phyloP scores from a whole-genome alignment of 2,888 invertebrate species.

The Dorcus parallelipipedus region DNA sequence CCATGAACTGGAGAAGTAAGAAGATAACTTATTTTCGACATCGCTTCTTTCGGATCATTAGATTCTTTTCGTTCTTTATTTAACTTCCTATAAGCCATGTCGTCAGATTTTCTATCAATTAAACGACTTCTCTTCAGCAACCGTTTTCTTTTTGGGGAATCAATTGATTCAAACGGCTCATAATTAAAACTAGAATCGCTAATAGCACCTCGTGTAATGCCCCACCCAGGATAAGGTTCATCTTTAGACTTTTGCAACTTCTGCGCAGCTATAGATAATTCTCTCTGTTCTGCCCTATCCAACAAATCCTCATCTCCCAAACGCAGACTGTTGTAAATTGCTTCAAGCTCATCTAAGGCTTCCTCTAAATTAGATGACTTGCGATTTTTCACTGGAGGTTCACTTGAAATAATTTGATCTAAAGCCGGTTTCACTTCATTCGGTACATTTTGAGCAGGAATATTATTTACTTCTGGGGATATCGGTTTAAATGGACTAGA shows the following conservation, averaged over 20 bases:
- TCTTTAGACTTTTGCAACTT: constrained; percentile 32
- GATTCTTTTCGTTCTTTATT: constrained; percentile 57
- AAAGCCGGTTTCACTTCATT: constrained; percentile 43
- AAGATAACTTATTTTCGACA: constrained; percentile 64
- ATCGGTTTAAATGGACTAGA: constrained; percentile 26
- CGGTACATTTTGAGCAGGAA: constrained; percentile 32
- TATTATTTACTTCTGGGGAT: constrained; percentile 4
- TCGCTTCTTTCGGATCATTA: constrained; percentile 48
- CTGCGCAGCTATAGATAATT: constrained; percentile 46
- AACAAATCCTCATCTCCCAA: constrained; percentile 78
- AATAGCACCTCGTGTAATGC: constrained; percentile 38
- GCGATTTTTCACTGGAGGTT: constrained; percentile 49
- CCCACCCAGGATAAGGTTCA: constrained; percentile 31
- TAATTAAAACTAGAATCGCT: constrained; percentile 48
- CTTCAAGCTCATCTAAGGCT: constrained; percentile 84
- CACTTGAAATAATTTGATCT: constrained; percentile 8
- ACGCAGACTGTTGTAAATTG: constrained; percentile 86
- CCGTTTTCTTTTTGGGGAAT: constrained; percentile 38
- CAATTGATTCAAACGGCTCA: constrained; percentile 41
- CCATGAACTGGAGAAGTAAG: constrained; percentile 65
- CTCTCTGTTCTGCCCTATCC: constrained; percentile 75
- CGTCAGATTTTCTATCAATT: constrained; percentile 69
- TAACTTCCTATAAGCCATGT: constrained; percentile 76
- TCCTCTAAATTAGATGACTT: constrained; percentile 82
- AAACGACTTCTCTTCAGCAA: constrained; percentile 48